Evolutionary conservation across 35 echinoderm and acorn worm species (phyloP).

Genomic region (Eucidaris tribuloides): DNA sequence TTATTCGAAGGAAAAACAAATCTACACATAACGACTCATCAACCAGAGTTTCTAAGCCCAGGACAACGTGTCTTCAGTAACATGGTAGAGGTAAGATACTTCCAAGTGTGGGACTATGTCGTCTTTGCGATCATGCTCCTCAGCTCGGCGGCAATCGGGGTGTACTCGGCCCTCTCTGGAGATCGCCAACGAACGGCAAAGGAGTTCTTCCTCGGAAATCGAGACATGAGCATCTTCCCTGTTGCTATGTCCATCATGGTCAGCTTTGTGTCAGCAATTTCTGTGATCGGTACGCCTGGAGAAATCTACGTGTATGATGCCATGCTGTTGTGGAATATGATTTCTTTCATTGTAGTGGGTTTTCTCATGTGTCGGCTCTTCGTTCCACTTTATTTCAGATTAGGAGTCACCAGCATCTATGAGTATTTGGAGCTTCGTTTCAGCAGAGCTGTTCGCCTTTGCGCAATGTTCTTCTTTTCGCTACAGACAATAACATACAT

Average conservation of each 20-base stretch:
- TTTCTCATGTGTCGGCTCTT: background rate
- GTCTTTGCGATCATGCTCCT: constrained; percentile 40
- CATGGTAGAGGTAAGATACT: too few species aligned
- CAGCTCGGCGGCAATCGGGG: constrained; percentile 39
- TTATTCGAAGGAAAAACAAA: too few species aligned
- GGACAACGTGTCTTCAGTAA: too few species aligned
- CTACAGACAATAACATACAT: too few species aligned
- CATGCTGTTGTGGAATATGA: background rate
- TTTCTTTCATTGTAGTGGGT: background rate
- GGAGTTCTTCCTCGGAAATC: constrained; percentile 4
- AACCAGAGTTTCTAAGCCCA: too few species aligned
- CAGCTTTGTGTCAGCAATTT: constrained; percentile 15
- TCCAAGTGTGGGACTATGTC: constrained; percentile 57
- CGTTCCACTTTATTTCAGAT: constrained; percentile 6
- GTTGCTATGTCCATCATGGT: constrained; percentile 10
- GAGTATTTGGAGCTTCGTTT: constrained; percentile 32
- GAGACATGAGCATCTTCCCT: background rate
- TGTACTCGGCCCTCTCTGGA: constrained; percentile 45
- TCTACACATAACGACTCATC: too few species aligned
- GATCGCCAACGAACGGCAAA: background rate
- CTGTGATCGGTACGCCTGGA: background rate
- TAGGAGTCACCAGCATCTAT: constrained; percentile 24
- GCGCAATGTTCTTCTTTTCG: constrained; percentile 9
- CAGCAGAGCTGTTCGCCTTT: background rate
- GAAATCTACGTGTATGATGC: background rate